Evolutionary conservation across 1,140 invertebrate genomes (phyloP), one percentile per base, ranked within the genome.

Genomic region (Periplaneta americana): DNA sequence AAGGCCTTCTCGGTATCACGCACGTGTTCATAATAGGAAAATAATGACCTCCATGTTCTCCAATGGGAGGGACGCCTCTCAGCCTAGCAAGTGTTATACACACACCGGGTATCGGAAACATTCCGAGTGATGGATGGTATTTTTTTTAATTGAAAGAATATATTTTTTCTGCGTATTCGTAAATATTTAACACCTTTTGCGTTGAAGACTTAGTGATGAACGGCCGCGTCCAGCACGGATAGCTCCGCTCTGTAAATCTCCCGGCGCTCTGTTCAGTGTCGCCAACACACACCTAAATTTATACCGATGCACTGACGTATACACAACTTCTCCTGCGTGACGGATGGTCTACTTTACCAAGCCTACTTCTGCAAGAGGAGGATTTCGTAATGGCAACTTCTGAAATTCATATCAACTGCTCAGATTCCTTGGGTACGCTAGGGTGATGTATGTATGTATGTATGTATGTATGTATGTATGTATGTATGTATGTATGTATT

Each of bases 291-390:
- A n/a, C 48, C 48, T 66, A 66, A 28, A 66, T 66, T 66, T 66
- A 66, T 66, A 66, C 48, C 48, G 6, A 5, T 28, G 48, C 48
- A 66, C 22, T 66, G 48, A 66, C 48, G 48, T 28, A 66, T 28
- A 66, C n/a, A 28, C 22, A n/a, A n/a, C 8, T 66, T 75, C 66
- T 74, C 80, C 77, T 78, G 76, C 32, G 11, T 15, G 34, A 78
- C 28, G 80, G 80, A 34, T 39, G 34, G 34, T 18, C 34, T 74
- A 85, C 87, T 87, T 91, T 91, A 92, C 92, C 90, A 89, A 91
- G 92, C 48, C 48, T 1, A 48, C n/a, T 48, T 18, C 39, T 48
- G n/a, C n/a, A 48, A 18, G 22, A 66, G 28, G 22, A 66, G 48
- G 28, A 66, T 0, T 66, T n/a, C 28, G 48, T 28, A 28, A 66